These are phyloP conservation scores for Homarus americanus DNA, from an alignment of 1,140 invertebrate species.

Conservation along the genomic window DNA sequence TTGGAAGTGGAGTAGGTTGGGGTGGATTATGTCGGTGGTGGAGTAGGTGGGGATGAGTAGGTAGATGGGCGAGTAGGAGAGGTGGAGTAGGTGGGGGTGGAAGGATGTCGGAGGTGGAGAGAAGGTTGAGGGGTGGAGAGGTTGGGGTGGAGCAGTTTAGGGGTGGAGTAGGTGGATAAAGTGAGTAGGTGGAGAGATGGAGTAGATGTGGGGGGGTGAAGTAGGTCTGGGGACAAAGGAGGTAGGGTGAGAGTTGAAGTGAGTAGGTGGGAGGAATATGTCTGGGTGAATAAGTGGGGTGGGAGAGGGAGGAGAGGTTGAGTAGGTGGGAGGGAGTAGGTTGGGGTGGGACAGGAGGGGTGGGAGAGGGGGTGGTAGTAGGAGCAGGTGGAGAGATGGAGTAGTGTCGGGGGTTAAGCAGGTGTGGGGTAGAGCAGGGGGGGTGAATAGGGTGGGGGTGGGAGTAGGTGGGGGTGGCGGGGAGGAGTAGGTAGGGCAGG, in stretches of 20 bases:
- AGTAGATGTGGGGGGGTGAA: not conserved
- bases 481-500: too few species aligned
- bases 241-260: not conserved
- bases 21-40: too few species aligned
- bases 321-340: not conserved
- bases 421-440: not conserved
- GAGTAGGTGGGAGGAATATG: not conserved
- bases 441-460: not conserved
- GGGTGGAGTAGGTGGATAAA: not conserved
- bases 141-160: not conserved
- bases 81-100: not conserved
- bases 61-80: too few species aligned
- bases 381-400: not conserved
- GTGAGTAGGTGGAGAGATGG: not conserved
- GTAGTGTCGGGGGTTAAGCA: too few species aligned
- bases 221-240: not conserved
- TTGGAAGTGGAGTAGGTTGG: not conserved
- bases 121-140: not conserved
- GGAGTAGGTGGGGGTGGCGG: not conserved
- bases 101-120: not conserved
- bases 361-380: not conserved
- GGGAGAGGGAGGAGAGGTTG: not conserved
- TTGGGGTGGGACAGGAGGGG: not conserved
- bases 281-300: not conserved
- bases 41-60: too few species aligned